phyloP scores from a whole-genome alignment of 2,888 invertebrate genomes.

The Coenonympha glycerion region DNA sequence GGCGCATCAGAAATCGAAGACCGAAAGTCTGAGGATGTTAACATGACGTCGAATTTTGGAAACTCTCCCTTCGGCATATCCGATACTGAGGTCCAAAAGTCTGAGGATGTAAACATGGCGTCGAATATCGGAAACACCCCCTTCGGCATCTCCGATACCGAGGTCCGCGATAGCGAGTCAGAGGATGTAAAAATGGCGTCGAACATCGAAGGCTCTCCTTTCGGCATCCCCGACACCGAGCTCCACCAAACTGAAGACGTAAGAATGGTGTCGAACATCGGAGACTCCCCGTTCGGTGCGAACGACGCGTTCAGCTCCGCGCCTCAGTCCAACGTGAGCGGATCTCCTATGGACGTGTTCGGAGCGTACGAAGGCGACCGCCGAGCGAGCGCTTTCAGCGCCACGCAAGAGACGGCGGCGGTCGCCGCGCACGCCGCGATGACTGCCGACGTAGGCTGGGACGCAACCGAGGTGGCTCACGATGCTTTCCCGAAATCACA shows the following conservation, averaged over 20 bases:
- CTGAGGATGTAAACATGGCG: too few relatives aligned
- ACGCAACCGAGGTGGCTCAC: conserved; percentile 44
- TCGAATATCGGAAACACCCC: conserved; percentile 32
- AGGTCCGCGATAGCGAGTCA: conserved; percentile 41
- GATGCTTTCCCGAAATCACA: conserved; percentile 53
- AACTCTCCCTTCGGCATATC: too few relatives aligned
- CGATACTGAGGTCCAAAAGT: too few relatives aligned
- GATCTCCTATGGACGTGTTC: conserved; percentile 36
- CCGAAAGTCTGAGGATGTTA: conserved; percentile 39
- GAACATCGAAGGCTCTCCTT: conserved; percentile 32
- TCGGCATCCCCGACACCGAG: conserved; percentile 33
- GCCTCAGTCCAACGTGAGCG: conserved; percentile 10
- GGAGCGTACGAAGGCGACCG: conserved; percentile 29
- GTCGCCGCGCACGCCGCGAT: conserved; percentile 28
- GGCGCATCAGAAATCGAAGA: conserved; percentile 35
- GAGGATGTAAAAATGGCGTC: conserved; percentile 39
- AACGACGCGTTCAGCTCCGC: conserved; percentile 30
- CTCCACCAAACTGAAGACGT: conserved; percentile 41
- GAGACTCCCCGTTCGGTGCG: conserved; percentile 29
- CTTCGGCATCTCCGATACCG: conserved; percentile 31
- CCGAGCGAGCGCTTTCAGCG: conserved; percentile 23
- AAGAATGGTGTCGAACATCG: conserved; percentile 30
- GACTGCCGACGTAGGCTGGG: conserved; percentile 45
- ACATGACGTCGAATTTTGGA: too few relatives aligned
- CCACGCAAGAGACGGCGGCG: conserved; percentile 29